phyloP scores from a whole-genome alignment of 2,888 invertebrate genomes.

The Rhyacophila evoluta region DNA sequence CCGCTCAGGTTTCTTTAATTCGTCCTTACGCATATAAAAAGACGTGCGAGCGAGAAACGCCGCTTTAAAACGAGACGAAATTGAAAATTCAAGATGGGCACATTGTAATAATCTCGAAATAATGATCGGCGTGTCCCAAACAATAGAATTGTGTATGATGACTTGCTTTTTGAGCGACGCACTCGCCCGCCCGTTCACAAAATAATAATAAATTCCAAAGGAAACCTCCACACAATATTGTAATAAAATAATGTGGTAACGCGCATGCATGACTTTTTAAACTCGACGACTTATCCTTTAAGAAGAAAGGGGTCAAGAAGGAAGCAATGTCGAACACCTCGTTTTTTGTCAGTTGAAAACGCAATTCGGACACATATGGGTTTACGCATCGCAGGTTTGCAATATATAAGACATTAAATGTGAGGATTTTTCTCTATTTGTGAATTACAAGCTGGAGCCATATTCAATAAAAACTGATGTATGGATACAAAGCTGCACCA shows the following conservation, averaged over 20 bases:
- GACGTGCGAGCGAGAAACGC: neutral
- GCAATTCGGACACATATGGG: too few relatives aligned
- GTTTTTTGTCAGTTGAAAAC: too few relatives aligned
- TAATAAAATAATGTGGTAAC: neutral
- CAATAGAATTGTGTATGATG: constrained; percentile 52
- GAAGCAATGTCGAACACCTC: neutral
- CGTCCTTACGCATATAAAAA: constrained; percentile 8
- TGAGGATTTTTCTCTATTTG: too few relatives aligned
- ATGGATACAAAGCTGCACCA: too few relatives aligned
- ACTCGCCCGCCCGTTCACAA: constrained; percentile 4
- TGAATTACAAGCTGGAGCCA: too few relatives aligned
- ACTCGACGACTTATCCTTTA: neutral
- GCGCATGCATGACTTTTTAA: neutral
- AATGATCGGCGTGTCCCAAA: constrained; percentile 47
- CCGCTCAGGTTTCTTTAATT: constrained; percentile 6
- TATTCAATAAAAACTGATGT: too few relatives aligned
- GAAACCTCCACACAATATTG: constrained; percentile 4
- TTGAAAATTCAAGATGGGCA: constrained; percentile 19
- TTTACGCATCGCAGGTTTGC: too few relatives aligned
- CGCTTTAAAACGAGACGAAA: neutral
- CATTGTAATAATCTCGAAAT: constrained; percentile 36
- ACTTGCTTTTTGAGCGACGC: constrained; percentile 44
- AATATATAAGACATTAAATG: too few relatives aligned
- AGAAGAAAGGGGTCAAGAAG: neutral
- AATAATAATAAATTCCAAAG: constrained; percentile 15